These are phyloP conservation scores for Anguilla marmorata DNA, from an alignment of 2,797 vertebrate genomes.

Conservation along the genomic window DNA sequence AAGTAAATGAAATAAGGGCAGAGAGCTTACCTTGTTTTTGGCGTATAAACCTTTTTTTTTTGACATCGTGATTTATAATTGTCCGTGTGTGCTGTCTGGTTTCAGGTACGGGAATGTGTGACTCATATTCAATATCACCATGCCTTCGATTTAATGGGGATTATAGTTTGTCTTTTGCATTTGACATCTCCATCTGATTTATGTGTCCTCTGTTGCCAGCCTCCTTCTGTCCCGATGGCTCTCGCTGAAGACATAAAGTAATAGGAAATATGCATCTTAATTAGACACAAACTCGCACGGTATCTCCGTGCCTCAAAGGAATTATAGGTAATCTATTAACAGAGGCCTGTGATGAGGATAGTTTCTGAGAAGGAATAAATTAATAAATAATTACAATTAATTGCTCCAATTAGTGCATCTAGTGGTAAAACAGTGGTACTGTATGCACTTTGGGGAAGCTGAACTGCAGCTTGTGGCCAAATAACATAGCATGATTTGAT, in stretches of 20 bases:
- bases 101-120: not conserved
- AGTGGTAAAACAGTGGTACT: not conserved
- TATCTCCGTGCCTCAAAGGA: not conserved
- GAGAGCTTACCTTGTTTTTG: constrained; percentile 8
- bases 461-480: not conserved
- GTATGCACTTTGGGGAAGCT: not conserved
- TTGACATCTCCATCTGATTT: not conserved
- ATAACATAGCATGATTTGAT: not conserved
- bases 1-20: constrained; percentile 18
- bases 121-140: not conserved
- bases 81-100: not conserved
- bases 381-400: not conserved
- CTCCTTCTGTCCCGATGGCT: not conserved
- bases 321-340: not conserved
- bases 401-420: not conserved
- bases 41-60: not conserved
- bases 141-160: constrained; percentile 13
- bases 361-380: constrained; percentile 8
- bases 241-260: not conserved
- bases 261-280: constrained; percentile 9
- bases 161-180: constrained; percentile 13
- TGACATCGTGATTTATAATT: not conserved
- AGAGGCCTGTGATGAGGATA: not conserved
- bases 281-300: not conserved
- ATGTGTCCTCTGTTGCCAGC: not conserved